These are phyloP conservation scores for Pectinophora gossypiella DNA, from an alignment of 1,140 invertebrate species.

Conservation along the genomic window DNA sequence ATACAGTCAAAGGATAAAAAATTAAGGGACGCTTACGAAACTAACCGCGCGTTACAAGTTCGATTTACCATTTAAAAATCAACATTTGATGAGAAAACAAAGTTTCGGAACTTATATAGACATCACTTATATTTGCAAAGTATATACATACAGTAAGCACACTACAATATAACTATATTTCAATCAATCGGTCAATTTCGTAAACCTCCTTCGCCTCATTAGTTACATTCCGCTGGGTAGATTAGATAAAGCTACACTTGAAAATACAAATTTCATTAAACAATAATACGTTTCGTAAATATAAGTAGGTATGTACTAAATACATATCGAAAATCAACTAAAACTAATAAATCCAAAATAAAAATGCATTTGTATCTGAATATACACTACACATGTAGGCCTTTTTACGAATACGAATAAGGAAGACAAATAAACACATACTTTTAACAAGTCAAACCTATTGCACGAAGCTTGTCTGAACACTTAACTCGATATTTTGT, in stretches of 20 bases:
- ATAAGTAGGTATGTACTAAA: not conserved
- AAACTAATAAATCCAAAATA: slow-evolving; percentile 15
- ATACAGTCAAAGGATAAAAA: slow-evolving; percentile 45
- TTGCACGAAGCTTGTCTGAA: slow-evolving; percentile 45
- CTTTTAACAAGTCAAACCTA: slow-evolving; percentile 33
- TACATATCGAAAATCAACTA: slow-evolving; percentile 13
- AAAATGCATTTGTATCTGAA: slow-evolving; percentile 28
- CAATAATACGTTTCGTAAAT: slow-evolving; percentile 1
- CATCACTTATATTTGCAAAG: no score
- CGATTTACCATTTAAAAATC: no score
- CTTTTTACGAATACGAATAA: slow-evolving; percentile 41
- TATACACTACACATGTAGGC: slow-evolving; percentile 53
- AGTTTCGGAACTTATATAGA: no score
- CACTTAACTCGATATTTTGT: no score
- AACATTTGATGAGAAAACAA: no score
- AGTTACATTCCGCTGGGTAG: not conserved
- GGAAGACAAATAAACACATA: slow-evolving; percentile 41
- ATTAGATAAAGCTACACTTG: not conserved
- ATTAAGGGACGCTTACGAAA: slow-evolving; percentile 6
- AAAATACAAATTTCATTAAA: not conserved
- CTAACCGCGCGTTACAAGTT: no score
- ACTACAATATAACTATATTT: no score
- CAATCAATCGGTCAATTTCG: no score
- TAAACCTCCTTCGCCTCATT: not conserved
- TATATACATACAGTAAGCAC: no score